phyloP scores from a whole-genome alignment of 2,797 vertebrate genomes.

The Lithobates sylvaticus region DNA sequence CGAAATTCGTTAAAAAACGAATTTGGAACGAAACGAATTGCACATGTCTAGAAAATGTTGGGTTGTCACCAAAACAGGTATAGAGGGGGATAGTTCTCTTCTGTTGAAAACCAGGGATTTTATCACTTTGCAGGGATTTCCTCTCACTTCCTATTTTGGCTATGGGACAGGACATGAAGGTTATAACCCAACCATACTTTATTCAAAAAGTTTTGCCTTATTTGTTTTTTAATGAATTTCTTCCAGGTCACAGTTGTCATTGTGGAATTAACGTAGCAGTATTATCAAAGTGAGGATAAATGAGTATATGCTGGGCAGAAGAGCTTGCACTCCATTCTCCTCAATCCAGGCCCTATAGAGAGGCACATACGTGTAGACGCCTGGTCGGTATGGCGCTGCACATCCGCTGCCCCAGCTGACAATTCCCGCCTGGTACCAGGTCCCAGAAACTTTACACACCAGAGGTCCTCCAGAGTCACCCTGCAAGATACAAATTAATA shows the following conservation, averaged over 20 bases:
- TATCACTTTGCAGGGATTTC: too few species aligned
- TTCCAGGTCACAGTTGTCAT: background rate
- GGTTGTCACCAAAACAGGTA: too few species aligned
- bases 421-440: conserved; percentile 78
- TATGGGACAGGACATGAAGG: too few species aligned
- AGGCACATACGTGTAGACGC: conserved; percentile 75
- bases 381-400: conserved; percentile 72
- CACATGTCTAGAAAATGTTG: too few species aligned
- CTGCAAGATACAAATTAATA: conserved; percentile 64
- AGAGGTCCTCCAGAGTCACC: conserved; percentile 85
- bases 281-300: background rate
- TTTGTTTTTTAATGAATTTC: too few species aligned
- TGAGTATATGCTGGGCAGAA: background rate
- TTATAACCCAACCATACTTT: too few species aligned
- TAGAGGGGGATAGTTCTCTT: too few species aligned
- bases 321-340: background rate
- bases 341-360: conserved; percentile 35
- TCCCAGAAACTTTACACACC: conserved; percentile 70
- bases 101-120: too few species aligned
- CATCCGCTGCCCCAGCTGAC: conserved; percentile 84
- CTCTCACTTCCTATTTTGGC: too few species aligned
- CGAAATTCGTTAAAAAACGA: too few species aligned
- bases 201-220: too few species aligned
- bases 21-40: too few species aligned
- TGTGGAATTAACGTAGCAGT: background rate